A percentile compares a stretch with the other conserved stretches of the same genome.
These are phyloP conservation scores for Noturus placidus DNA, from an alignment of 2,113 vertebrate genomes.

Conservation along the genomic window DNA sequence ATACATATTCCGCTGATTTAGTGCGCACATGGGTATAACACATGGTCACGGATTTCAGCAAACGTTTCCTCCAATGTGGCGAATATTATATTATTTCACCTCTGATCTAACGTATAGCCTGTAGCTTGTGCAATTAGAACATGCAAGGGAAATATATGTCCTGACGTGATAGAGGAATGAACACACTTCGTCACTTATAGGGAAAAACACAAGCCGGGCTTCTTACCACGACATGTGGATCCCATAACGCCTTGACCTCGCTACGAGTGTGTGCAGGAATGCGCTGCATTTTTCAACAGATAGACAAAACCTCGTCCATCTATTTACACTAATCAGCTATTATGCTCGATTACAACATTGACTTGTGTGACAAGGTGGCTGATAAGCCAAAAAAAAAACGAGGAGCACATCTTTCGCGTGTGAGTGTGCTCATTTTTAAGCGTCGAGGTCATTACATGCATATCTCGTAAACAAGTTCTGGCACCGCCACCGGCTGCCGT, in stretches of 20 bases:
- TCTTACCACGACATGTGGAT: not conserved
- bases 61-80: slow-evolving; percentile 42
- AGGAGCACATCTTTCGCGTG: not conserved
- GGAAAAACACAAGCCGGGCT: not conserved
- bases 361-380: not conserved
- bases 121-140: slow-evolving; percentile 1
- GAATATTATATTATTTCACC: slow-evolving; percentile 39
- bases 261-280: not conserved
- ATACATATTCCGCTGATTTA: slow-evolving; percentile 5
- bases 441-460: slow-evolving; percentile 7
- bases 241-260: slow-evolving; percentile 16
- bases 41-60: not conserved
- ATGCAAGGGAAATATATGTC: slow-evolving; percentile 7
- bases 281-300: not conserved
- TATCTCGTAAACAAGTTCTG: slow-evolving; percentile 31
- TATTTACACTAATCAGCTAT: slow-evolving; percentile 28
- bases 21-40: not conserved
- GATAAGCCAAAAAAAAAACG: slow-evolving; percentile 13
- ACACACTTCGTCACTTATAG: slow-evolving; percentile 7
- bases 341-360: slow-evolving; percentile 5
- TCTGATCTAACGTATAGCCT: slow-evolving; percentile 53
- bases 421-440: not conserved
- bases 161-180: slow-evolving; percentile 49
- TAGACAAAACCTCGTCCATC: not conserved
- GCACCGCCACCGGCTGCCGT: slow-evolving; percentile 11